Base-by-base conservation (phyloP, 2,113 vertebrate genomes). In the Pogonocichla stellata region DNA sequence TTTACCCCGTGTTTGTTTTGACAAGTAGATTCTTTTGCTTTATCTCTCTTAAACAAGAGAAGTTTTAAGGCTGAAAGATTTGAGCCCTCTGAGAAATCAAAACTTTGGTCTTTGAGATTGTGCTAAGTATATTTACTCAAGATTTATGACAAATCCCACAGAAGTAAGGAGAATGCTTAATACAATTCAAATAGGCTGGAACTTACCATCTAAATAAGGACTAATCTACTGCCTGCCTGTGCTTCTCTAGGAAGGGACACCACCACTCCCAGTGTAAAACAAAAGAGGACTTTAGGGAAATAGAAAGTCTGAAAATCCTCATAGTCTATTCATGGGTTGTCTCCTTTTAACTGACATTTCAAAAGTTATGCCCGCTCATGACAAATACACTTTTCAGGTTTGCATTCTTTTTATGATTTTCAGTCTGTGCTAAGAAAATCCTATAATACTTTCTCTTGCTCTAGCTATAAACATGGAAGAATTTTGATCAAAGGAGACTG, bases 11-110 rank as follows among this genome's bases (percentile, higher is more conserved):
- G 80, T 97, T 98, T 97, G 90, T 98, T 98, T 97, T 96, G 85
- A 97, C 84, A 97, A 97, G 92, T 94, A 92, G 93, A 65, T 95
- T 97, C 56, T 95, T 97, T 97, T 95, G 92, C 95, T 96, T 98
- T 96, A 97, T 97, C 94, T 97, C 89, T 89, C 85, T 96, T 96
- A 91, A 96, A 81, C 88, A 96, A 94, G 91, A 95, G 67, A 69
- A 75, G 86, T 93, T 92, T 96, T 94, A 96, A 95, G 86, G 92
- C 94, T 97, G 96, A 97, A 92, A 95, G 96, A 61, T 96, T 96
- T 97, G 95, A 96, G 92, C 69, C 88, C 79, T 97, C 95, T 93
- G 95, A 95, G 93, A 97, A 95, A 96, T 96, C 95, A 97, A 96
- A 97, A 94, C 93, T 93, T 94, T 42, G 87, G 93, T 82, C 94